These are phyloP conservation scores for Samia ricini DNA, from an alignment of 1,140 invertebrate genomes.

Conservation along the genomic window DNA sequence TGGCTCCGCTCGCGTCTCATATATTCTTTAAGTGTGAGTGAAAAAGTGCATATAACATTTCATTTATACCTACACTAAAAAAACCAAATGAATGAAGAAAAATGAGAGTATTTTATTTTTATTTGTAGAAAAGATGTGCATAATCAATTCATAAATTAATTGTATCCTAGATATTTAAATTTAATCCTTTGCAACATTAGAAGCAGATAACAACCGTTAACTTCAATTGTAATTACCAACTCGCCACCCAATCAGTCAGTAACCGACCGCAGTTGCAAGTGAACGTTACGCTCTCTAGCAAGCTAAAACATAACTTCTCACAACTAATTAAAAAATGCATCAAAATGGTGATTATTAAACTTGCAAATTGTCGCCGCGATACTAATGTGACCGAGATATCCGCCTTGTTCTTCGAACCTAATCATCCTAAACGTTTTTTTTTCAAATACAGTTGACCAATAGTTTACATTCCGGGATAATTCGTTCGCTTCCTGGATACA, in stretches of 20 bases:
- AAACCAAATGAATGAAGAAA: too few species aligned
- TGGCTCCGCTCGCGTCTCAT: too few species aligned
- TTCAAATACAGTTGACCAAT: conserved; percentile 75
- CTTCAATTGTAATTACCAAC: not conserved
- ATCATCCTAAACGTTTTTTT: conserved; percentile 70
- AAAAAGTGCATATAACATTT: too few species aligned
- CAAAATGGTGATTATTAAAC: conserved; percentile 61
- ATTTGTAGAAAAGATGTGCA: too few species aligned
- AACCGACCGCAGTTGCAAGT: not conserved
- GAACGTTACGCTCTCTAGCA: not conserved
- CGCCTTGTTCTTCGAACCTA: conserved; percentile 60
- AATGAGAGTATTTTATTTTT: too few species aligned
- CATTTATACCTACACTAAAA: too few species aligned
- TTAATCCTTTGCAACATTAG: not conserved
- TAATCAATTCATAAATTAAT: too few species aligned
- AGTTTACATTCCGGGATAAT: conserved; percentile 37
- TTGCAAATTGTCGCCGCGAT: conserved; percentile 37
- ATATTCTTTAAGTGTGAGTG: too few species aligned
- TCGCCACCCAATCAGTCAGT: not conserved
- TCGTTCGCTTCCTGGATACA: conserved; percentile 34
- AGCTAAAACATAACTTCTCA: not conserved
- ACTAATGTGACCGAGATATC: conserved; percentile 51
- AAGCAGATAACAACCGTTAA: not conserved
- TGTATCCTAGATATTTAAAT: too few species aligned
- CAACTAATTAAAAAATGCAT: conserved; percentile 55